Percentiles rank a stretch among this genome's conserved stretches.
These are phyloP conservation scores for Rhynchomys soricoides DNA, from an alignment of 2,113 vertebrate genomes.

Conservation along the genomic window DNA sequence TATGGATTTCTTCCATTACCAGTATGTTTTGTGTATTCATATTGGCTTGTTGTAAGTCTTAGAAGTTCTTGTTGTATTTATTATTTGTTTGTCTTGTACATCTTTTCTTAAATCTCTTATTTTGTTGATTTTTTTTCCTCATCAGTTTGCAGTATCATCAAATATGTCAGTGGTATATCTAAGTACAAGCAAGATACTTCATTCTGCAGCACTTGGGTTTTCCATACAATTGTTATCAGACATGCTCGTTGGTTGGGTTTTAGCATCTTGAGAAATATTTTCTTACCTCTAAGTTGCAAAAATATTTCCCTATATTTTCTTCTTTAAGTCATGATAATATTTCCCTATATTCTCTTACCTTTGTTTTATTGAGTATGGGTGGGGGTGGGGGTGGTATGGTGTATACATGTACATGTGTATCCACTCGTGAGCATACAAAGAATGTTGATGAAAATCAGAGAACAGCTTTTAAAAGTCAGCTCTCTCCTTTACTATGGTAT, in stretches of 20 bases:
- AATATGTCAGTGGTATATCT: neutral
- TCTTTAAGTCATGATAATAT: neutral
- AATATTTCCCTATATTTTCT: neutral
- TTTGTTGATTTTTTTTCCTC: neutral
- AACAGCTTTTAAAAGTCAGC: neutral
- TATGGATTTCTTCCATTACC: neutral
- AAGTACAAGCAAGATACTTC: neutral
- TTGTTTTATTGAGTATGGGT: neutral
- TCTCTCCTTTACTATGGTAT: neutral
- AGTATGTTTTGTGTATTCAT: neutral
- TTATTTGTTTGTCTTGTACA: neutral
- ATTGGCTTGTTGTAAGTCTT: neutral
- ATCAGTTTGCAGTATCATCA: neutral
- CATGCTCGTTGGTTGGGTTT: neutral
- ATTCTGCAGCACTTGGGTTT: neutral
- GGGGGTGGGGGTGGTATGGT: neutral
- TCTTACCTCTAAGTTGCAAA: neutral
- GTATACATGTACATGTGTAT: accelerated
- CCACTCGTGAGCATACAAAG: neutral
- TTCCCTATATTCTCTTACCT: neutral
- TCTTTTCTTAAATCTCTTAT: neutral
- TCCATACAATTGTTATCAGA: neutral
- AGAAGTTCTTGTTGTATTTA: neutral
- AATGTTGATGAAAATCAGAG: neutral
- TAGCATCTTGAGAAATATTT: neutral